phyloP scores from a whole-genome alignment of 2,888 invertebrate genomes.

The Frankliniella intonsa region DNA sequence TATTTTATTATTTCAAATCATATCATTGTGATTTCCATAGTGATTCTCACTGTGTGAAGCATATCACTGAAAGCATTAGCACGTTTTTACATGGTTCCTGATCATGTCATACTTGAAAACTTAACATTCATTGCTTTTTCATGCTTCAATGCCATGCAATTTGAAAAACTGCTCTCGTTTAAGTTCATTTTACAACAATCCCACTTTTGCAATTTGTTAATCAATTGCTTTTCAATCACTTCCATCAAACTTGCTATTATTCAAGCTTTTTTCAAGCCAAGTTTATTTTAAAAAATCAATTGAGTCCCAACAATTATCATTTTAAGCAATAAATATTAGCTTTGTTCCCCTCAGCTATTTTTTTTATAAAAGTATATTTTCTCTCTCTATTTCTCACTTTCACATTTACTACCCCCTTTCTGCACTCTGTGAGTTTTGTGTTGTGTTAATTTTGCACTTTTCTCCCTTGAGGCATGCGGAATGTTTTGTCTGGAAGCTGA shows the following conservation, averaged over 20 bases:
- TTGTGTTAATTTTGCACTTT: background rate
- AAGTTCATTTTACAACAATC: background rate
- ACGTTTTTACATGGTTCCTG: background rate
- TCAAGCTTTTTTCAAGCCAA: background rate
- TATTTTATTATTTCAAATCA: background rate
- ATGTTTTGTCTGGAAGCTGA: constrained; percentile 1
- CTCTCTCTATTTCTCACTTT: background rate
- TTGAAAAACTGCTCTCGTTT: background rate
- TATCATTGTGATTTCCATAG: background rate
- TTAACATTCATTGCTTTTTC: background rate
- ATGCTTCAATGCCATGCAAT: background rate
- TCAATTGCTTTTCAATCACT: too few species aligned
- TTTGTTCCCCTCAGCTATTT: background rate
- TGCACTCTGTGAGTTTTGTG: background rate
- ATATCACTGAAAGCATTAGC: background rate
- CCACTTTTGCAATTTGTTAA: background rate
- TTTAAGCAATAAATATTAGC: background rate
- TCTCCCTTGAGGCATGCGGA: constrained; percentile 12
- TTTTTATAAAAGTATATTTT: background rate
- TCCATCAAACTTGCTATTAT: too few species aligned
- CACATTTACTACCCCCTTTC: background rate
- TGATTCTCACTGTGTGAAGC: background rate
- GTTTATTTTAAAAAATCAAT: background rate
- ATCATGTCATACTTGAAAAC: background rate
- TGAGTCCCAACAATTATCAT: background rate